phyloP scores from a whole-genome alignment of 2,113 vertebrate species.

The Colossoma macropomum region DNA sequence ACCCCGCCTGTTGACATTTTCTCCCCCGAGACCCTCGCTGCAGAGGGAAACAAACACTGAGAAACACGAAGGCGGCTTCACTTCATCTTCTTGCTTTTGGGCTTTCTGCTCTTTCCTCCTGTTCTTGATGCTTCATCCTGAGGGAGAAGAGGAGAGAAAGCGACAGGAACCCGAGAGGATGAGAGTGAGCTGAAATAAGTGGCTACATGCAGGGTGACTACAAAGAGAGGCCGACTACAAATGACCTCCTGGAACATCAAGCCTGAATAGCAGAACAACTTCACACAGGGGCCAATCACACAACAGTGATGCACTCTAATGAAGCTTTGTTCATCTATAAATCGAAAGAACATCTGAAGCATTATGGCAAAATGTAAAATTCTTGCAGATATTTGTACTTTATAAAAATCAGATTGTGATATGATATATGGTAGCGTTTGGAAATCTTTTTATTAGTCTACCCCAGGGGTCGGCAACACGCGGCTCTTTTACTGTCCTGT shows the following conservation, averaged over 20 bases:
- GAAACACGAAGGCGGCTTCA: slow-evolving; percentile 54
- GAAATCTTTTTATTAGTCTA: too few species aligned
- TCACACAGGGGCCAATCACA: slow-evolving; percentile 8
- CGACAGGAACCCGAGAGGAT: not conserved
- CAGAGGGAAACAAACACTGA: not conserved
- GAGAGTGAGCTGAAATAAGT: slow-evolving; percentile 16
- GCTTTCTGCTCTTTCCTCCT: slow-evolving; percentile 72
- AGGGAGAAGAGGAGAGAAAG: slow-evolving; percentile 47
- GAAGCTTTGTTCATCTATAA: not conserved
- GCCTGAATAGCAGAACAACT: slow-evolving; percentile 7
- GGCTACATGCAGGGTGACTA: not conserved
- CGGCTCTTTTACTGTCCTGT: too few species aligned
- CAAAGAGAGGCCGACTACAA: not conserved
- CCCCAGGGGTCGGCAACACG: too few species aligned
- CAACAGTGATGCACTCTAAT: too few species aligned
- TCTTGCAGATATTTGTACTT: too few species aligned
- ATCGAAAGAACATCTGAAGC: not conserved
- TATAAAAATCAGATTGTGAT: too few species aligned
- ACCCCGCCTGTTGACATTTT: slow-evolving; percentile 1
- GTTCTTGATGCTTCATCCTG: slow-evolving; percentile 75
- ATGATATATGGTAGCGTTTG: too few species aligned
- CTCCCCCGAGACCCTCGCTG: not conserved
- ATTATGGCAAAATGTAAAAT: too few species aligned
- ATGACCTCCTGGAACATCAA: slow-evolving; percentile 1
- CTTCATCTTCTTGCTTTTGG: slow-evolving; percentile 78